Conservation (phyloP, 2,113 vertebrate genomes). For the Oenanthe melanoleuca region DNA sequence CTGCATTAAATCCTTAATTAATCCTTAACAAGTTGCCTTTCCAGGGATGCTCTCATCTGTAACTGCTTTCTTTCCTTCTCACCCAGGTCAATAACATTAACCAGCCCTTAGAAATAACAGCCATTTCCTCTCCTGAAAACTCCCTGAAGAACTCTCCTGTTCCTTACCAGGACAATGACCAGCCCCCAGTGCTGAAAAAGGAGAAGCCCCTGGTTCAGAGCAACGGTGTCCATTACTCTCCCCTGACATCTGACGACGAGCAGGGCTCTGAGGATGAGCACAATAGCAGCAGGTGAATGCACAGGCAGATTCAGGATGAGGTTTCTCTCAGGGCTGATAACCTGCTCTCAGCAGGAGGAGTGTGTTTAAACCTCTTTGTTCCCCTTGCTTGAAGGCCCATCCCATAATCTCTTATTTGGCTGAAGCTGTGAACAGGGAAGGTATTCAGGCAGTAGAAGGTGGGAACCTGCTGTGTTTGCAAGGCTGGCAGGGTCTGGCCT, state of each 20-base stretch:
- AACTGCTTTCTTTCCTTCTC: slow-evolving; percentile 41
- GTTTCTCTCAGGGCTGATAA: not conserved
- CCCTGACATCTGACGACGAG: slow-evolving; percentile 82
- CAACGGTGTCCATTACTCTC: slow-evolving; percentile 81
- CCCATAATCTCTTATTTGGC: not conserved
- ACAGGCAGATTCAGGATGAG: not conserved
- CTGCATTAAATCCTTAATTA: not conserved
- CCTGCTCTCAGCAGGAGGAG: not conserved
- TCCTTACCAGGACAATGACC: slow-evolving; percentile 87
- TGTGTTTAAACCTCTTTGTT: not conserved
- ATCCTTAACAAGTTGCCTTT: not conserved
- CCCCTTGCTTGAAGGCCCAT: not conserved
- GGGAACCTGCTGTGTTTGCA: not conserved
- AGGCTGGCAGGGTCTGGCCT: not conserved
- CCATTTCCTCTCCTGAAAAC: slow-evolving; percentile 97
- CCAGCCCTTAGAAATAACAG: slow-evolving; percentile 97
- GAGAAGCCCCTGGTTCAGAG: slow-evolving; percentile 85
- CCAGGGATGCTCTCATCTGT: not conserved
- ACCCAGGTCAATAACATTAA: slow-evolving; percentile 96
- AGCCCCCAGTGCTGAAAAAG: slow-evolving; percentile 92
- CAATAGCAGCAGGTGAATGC: slow-evolving; percentile 73
- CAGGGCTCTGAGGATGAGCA: slow-evolving; percentile 80
- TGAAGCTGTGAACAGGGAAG: not conserved
- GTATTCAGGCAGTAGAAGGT: not conserved
- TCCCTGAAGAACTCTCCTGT: slow-evolving; percentile 88